Conservation (phyloP, 2,888 invertebrate genomes). For the Prosopocoilus inquinatus region DNA sequence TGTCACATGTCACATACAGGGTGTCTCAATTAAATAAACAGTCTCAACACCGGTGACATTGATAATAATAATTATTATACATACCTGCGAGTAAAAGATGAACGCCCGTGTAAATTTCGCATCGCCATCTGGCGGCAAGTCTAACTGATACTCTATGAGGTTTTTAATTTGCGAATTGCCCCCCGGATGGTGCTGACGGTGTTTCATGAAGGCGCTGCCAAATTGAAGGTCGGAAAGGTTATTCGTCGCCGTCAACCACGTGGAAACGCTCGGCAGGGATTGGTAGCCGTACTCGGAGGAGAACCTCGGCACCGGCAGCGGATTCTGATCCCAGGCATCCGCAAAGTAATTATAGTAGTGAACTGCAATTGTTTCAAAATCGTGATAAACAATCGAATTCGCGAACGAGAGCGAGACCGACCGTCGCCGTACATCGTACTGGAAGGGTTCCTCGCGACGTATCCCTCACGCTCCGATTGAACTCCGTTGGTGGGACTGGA, state of each 20-base stretch:
- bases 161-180: conserved; percentile 65
- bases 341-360: conserved; percentile 86
- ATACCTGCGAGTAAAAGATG: conserved; percentile 83
- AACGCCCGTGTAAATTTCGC: conserved; percentile 63
- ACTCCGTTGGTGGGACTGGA: conserved; percentile 93
- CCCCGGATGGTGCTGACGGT: conserved; percentile 83
- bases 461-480: conserved; percentile 70
- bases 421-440: conserved; percentile 82
- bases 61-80: not conserved
- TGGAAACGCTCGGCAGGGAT: conserved; percentile 74
- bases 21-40: too few species aligned
- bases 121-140: conserved; percentile 56
- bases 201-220: conserved; percentile 62
- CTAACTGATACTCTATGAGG: conserved; percentile 64
- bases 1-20: too few species aligned
- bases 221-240: conserved; percentile 53
- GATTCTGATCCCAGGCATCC: conserved; percentile 77
- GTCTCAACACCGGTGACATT: too few species aligned
- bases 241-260: conserved; percentile 62
- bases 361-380: conserved; percentile 52
- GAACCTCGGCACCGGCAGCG: conserved; percentile 81
- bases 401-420: conserved; percentile 44
- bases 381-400: too few species aligned
- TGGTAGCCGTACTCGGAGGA: conserved; percentile 96
- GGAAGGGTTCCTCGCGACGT: conserved; percentile 75